Evolutionary conservation across 2,797 vertebrate species (phyloP).

Genomic region (Anas georgica): DNA sequence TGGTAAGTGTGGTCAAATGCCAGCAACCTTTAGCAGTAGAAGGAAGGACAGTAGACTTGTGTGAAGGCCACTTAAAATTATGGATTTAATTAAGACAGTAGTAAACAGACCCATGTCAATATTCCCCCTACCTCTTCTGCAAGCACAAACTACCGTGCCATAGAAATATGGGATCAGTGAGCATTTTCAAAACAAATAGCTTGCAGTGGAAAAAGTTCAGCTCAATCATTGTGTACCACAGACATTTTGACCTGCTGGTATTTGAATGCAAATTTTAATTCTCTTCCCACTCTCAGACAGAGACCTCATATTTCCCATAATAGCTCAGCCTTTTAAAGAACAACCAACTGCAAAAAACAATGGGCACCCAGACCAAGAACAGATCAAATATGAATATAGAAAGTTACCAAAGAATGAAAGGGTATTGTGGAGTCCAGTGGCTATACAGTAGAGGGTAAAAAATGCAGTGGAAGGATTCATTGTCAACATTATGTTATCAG

Average conservation of each 20-base stretch:
- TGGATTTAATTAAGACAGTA: background rate
- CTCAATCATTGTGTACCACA: background rate
- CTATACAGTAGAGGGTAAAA: background rate
- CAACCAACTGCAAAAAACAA: background rate
- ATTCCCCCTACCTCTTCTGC: background rate
- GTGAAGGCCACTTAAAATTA: background rate
- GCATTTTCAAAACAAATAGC: background rate
- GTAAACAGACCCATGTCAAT: background rate
- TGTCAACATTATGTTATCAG: background rate
- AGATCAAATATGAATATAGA: background rate
- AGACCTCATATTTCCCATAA: background rate
- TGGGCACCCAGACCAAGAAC: background rate
- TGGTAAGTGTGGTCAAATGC: background rate
- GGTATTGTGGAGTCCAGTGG: background rate
- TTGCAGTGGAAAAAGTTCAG: background rate
- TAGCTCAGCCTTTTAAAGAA: background rate
- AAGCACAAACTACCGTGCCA: background rate
- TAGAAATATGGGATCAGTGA: background rate
- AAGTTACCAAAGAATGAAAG: background rate
- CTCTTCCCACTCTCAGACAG: background rate
- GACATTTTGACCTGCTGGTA: slow-evolving; percentile 18
- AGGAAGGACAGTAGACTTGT: background rate
- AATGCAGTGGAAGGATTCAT: background rate
- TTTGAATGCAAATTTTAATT: slow-evolving; percentile 28
- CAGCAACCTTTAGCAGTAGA: background rate